phyloP scores from a whole-genome alignment of 2,888 invertebrate genomes.

The Melinaea menophilus region DNA sequence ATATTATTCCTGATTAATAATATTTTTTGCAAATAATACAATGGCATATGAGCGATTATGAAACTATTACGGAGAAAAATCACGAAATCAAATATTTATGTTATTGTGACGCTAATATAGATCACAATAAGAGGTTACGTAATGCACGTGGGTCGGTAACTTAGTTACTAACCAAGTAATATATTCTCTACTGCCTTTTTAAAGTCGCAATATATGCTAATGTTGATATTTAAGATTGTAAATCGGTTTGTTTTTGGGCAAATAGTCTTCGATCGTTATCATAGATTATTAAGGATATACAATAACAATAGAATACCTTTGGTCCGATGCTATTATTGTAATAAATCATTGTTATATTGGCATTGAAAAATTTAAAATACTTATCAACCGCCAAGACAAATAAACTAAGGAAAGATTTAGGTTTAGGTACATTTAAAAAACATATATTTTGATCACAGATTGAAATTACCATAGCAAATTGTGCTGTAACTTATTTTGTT shows the following conservation, averaged over 20 bases:
- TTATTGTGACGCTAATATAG: constrained; percentile 23
- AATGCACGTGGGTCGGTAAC: constrained; percentile 46
- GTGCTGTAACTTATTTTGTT: no score
- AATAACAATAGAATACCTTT: neutral
- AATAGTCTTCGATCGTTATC: constrained; percentile 31
- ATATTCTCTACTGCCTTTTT: constrained; percentile 47
- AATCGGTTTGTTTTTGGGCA: constrained; percentile 39
- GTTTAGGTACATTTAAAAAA: no score
- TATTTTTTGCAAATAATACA: no score
- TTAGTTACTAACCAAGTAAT: constrained; percentile 41
- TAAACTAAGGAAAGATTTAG: no score
- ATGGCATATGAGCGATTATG: no score
- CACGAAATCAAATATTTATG: constrained; percentile 9
- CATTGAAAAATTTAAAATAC: no score
- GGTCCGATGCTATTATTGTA: neutral
- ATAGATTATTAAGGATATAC: neutral
- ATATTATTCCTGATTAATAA: no score
- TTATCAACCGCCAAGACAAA: no score
- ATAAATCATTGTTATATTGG: no score
- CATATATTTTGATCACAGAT: no score
- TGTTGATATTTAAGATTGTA: constrained; percentile 53
- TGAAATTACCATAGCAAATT: no score
- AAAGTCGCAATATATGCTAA: constrained; percentile 49
- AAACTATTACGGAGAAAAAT: neutral
- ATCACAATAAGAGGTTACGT: constrained; percentile 36